Evolutionary conservation across 2,113 vertebrate species (phyloP).

Genomic region (Grus americana): DNA sequence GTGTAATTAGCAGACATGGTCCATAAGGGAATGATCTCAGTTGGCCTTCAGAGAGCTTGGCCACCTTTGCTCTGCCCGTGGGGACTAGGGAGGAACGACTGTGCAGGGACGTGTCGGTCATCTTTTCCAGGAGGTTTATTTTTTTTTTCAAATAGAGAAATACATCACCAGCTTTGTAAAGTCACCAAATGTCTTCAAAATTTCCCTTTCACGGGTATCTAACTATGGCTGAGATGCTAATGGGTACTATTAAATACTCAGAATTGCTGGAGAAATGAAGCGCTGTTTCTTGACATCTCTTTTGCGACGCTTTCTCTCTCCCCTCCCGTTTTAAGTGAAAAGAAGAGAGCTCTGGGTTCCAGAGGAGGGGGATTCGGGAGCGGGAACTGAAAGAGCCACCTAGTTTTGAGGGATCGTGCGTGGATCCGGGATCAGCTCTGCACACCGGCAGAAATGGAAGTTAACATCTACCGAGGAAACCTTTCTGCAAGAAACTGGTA

Average conservation of each 20-base stretch:
- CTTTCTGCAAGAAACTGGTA: neutral
- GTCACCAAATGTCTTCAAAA: neutral
- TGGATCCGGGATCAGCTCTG: too few species aligned
- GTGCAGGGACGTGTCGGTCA: neutral
- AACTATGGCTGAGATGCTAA: neutral
- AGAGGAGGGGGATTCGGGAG: neutral
- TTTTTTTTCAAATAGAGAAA: neutral
- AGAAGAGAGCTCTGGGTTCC: neutral
- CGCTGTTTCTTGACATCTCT: neutral
- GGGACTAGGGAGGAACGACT: neutral
- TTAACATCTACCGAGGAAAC: neutral
- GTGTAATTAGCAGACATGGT: neutral
- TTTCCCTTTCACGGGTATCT: neutral
- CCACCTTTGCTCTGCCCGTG: neutral
- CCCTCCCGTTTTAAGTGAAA: neutral
- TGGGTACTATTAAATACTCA: neutral
- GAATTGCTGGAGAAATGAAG: neutral
- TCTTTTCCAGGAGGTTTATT: neutral
- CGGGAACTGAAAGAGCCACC: neutral
- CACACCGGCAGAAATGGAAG: neutral
- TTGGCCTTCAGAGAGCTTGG: neutral
- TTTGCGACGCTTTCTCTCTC: neutral
- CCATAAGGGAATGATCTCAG: neutral
- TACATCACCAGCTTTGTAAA: neutral
- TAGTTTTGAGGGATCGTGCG: neutral